Conservation (phyloP, 2,888 invertebrate genomes). For the Folsomia manolachei region DNA sequence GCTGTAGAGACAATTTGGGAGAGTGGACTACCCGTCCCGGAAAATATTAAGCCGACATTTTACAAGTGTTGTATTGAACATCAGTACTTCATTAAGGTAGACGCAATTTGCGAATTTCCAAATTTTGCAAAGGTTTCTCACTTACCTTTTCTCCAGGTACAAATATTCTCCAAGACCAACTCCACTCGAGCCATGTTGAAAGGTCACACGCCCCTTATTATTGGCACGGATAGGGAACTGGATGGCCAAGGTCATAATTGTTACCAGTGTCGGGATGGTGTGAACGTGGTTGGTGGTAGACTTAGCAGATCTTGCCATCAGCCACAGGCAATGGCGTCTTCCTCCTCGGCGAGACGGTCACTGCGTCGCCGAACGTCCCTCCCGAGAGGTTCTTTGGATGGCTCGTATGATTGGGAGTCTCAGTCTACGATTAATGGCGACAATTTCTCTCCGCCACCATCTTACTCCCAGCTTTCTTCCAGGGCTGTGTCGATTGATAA, state of each 20-base stretch:
- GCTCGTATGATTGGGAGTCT: background rate
- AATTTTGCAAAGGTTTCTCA: background rate
- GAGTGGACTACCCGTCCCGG: slow-evolving; percentile 26
- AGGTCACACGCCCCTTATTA: slow-evolving; percentile 32
- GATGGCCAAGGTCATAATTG: background rate
- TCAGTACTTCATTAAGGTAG: slow-evolving; percentile 33
- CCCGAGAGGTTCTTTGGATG: background rate
- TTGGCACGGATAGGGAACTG: slow-evolving; percentile 25
- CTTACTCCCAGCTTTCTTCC: slow-evolving; percentile 34
- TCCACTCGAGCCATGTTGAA: slow-evolving; percentile 18
- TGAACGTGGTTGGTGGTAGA: no score
- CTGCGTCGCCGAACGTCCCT: background rate
- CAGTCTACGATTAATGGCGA: background rate
- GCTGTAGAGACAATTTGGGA: slow-evolving; percentile 38
- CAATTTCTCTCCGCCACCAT: slow-evolving; percentile 27
- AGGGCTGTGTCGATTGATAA: slow-evolving; percentile 31
- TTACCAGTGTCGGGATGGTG: background rate
- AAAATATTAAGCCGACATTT: slow-evolving; percentile 25
- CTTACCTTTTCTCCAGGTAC: background rate
- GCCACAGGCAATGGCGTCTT: background rate
- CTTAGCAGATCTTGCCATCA: no score
- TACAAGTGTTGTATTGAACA: slow-evolving; percentile 32
- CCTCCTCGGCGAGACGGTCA: background rate
- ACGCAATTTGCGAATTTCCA: background rate
- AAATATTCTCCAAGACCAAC: slow-evolving; percentile 6